phyloP scores from a whole-genome alignment of 2,113 vertebrate genomes.

The Gymnocephalus cernua region DNA sequence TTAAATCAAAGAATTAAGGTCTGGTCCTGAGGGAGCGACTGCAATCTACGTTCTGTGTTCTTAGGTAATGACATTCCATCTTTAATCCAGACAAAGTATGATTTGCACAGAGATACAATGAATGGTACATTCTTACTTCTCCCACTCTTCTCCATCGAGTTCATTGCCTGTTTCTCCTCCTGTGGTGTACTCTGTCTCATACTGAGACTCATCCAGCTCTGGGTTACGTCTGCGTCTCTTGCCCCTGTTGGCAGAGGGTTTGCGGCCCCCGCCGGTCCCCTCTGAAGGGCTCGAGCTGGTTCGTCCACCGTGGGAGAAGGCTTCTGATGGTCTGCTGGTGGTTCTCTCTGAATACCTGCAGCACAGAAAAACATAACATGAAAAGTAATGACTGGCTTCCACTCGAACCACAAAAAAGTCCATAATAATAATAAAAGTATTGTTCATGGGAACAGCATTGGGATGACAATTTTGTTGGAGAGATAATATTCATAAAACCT shows the following conservation, averaged over 20 bases:
- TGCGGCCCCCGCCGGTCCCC: slow-evolving; percentile 73
- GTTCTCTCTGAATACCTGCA: slow-evolving; percentile 78
- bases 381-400: not conserved
- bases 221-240: slow-evolving; percentile 83
- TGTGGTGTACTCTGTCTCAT: slow-evolving; percentile 91
- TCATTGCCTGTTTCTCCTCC: slow-evolving; percentile 89
- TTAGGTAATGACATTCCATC: slow-evolving; percentile 34
- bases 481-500: not conserved
- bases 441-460: not conserved
- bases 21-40: slow-evolving; percentile 53
- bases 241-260: slow-evolving; percentile 79
- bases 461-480: not conserved
- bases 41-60: slow-evolving; percentile 42
- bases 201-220: slow-evolving; percentile 88
- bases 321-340: slow-evolving; percentile 67
- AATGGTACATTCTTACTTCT: slow-evolving; percentile 75
- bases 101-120: slow-evolving; percentile 9
- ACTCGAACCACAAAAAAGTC: not conserved
- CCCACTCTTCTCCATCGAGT: slow-evolving; percentile 84
- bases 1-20: slow-evolving; percentile 58
- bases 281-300: slow-evolving; percentile 84
- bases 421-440: not conserved
- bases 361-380: slow-evolving; percentile 8
- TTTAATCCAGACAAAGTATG: slow-evolving; percentile 40
- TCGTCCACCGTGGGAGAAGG: slow-evolving; percentile 58